Base-by-base conservation (phyloP, 2,888 invertebrate genomes). In the Agonopterix subpropinquella region DNA sequence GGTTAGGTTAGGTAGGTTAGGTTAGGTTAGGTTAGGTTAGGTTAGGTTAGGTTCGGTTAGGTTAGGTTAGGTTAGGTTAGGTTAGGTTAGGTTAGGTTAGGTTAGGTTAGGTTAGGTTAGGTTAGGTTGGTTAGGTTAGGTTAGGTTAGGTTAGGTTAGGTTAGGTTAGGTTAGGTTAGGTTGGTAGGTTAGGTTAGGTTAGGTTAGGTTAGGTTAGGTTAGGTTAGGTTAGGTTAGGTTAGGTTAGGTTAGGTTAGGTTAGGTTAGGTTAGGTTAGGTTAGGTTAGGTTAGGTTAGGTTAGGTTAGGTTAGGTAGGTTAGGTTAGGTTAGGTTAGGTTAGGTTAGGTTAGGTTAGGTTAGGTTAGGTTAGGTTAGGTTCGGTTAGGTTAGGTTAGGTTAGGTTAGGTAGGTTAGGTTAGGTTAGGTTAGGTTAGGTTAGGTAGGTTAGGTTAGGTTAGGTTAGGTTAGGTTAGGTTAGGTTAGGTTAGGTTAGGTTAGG, bases 361-460 rank as follows among this genome's bases (percentile, higher is more conserved):
- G 53, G 53, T 53, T 53, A 53, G 53, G 53, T 53, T 53, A 53
- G 53, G 53, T n/a, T n/a, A n/a, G n/a, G n/a, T n/a, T n/a, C n/a
- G n/a, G n/a, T n/a, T n/a, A n/a, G n/a, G n/a, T n/a, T n/a, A n/a
- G n/a, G n/a, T n/a, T n/a, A n/a, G n/a, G n/a, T n/a, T n/a, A n/a
- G n/a, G n/a, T n/a, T n/a, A n/a, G n/a, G n/a, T n/a, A n/a, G n/a
- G n/a, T n/a, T n/a, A n/a, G n/a, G n/a, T n/a, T n/a, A n/a, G n/a
- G n/a, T n/a, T n/a, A n/a, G n/a, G n/a, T n/a, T n/a, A n/a, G n/a
- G n/a, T n/a, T n/a, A n/a, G n/a, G n/a, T n/a, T n/a, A n/a, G n/a
- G n/a, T n/a, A n/a, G n/a, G n/a, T n/a, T n/a, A n/a, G n/a, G n/a
- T n/a, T n/a, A 53, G 53, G 53, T 53, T 53, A 53, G 51, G 53